These are phyloP conservation scores for Actenoides hombroni DNA, from an alignment of 2,113 vertebrate species.

Conservation along the genomic window DNA sequence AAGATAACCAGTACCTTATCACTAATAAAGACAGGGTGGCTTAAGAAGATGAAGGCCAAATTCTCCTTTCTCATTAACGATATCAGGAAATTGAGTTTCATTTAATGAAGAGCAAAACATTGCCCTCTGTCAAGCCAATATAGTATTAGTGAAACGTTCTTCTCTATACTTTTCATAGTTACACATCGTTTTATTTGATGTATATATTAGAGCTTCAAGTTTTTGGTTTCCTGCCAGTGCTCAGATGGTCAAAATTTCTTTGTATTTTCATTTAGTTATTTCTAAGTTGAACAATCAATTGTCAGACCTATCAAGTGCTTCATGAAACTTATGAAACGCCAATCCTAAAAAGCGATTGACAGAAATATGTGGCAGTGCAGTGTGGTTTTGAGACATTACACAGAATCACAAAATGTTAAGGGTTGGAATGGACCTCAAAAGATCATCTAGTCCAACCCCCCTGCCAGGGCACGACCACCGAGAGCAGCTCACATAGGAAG, in stretches of 20 bases:
- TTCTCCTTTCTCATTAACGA: not conserved
- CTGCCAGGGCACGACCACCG: too few relatives aligned
- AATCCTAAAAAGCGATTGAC: constrained; percentile 31
- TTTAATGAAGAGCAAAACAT: constrained; percentile 12
- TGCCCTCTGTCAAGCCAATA: not conserved
- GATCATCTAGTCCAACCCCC: too few relatives aligned
- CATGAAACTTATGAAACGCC: not conserved
- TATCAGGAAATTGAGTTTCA: not conserved
- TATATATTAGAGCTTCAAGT: not conserved
- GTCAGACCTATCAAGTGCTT: not conserved
- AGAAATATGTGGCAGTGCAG: not conserved
- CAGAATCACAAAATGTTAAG: too few relatives aligned
- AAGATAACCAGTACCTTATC: not conserved
- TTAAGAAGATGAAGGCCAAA: not conserved
- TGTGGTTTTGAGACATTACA: not conserved
- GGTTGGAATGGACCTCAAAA: too few relatives aligned
- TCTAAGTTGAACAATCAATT: constrained; percentile 1
- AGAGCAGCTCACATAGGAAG: too few relatives aligned
- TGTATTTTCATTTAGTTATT: constrained; percentile 8
- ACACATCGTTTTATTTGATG: constrained; percentile 4
- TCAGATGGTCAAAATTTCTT: not conserved
- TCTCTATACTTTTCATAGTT: not conserved
- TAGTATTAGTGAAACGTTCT: not conserved
- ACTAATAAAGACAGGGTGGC: not conserved
- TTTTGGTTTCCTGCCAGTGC: not conserved